Evolutionary conservation across 64 coral and sea anemone genomes (phyloP), one percentile per base, ranked within the genome.

Genomic region (Stichodactyla helianthus): DNA sequence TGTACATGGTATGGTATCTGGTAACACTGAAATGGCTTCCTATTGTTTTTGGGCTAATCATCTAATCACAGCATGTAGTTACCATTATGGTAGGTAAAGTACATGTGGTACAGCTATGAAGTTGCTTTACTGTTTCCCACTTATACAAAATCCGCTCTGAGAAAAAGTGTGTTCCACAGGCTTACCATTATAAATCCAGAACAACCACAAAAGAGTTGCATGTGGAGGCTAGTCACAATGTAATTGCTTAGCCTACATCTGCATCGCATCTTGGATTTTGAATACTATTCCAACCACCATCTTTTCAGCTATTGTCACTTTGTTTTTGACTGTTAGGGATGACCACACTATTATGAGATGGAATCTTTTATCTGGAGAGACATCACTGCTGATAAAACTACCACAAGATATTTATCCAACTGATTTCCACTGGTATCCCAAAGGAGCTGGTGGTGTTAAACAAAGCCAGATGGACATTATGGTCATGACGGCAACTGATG

Each of bases 361-460:
- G 19, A 35, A 76, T 74, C 23, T 62, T 17, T 68, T 85, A 20
- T 77, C 83, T 79, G 27, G 23, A 62, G 83, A 84, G 56, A 84
- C 83, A 51, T 56, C 23, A 31, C 57, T 95, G 90, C 92, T 98
- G 13, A 81, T 92, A 13, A 88, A 92, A 71, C 86, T 98, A 10
- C 90, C 93, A 1, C 78, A 92, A 54, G 96, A 98, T 82, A 79
- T 95, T 74, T 98, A 89, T 14, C 93, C 96, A 54, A 98, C 93
- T 82, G 96, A 98, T 35, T 50, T 98, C 44, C 90, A 95, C 77
- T 98, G 96, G 96, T 98, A 92, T 93, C 96, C 96, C 17, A 89
- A 89, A 86, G 79, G 82, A 86, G 88, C 87, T 84, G 90, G 96
- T 79, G 93, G 88, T 10, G 93, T 92, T 56, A 98, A 98, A 70